Percentiles rank a stretch among this genome's conserved stretches.
Evolutionary conservation across 2,888 invertebrate species (phyloP).

Genomic region (Eupelmus urozonus): DNA sequence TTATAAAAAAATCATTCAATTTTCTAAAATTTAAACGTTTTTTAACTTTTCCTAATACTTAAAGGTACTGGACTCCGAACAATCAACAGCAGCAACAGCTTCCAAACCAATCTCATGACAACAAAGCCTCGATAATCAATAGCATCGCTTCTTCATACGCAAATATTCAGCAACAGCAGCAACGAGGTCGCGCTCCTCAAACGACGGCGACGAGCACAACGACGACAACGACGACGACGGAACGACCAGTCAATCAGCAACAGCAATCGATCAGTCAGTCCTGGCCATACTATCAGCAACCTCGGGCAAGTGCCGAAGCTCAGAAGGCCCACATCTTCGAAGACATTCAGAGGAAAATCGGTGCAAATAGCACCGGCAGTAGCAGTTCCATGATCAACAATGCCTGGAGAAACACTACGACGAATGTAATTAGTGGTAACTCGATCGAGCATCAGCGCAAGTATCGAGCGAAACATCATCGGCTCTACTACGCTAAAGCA

Average conservation of each 20-base stretch:
- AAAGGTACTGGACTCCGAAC: slow-evolving; percentile 52
- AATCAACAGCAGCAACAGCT: slow-evolving; percentile 19
- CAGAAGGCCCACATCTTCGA: slow-evolving; percentile 70
- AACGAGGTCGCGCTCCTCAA: background rate
- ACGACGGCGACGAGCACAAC: slow-evolving; percentile 37
- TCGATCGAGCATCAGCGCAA: slow-evolving; percentile 68
- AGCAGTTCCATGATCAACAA: background rate
- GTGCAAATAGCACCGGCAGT: slow-evolving; percentile 64
- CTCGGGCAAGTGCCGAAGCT: slow-evolving; percentile 61
- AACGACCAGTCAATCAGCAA: background rate
- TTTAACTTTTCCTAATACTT: background rate
- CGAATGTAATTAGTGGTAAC: too few relatives aligned
- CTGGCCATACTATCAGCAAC: slow-evolving; percentile 68
- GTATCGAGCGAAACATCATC: slow-evolving; percentile 73
- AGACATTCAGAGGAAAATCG: slow-evolving; percentile 70
- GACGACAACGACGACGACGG: slow-evolving; percentile 52
- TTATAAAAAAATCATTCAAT: too few relatives aligned
- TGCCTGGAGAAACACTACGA: slow-evolving; percentile 64
- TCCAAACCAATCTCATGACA: slow-evolving; percentile 63
- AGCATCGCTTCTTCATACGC: slow-evolving; percentile 72
- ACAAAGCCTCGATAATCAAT: slow-evolving; percentile 71
- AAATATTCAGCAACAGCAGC: slow-evolving; percentile 61
- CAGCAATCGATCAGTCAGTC: slow-evolving; percentile 16
- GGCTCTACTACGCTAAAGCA: slow-evolving; percentile 69
- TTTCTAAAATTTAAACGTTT: background rate